Evolutionary conservation across 2,888 invertebrate genomes (phyloP).

Genomic region (Pocota personata): DNA sequence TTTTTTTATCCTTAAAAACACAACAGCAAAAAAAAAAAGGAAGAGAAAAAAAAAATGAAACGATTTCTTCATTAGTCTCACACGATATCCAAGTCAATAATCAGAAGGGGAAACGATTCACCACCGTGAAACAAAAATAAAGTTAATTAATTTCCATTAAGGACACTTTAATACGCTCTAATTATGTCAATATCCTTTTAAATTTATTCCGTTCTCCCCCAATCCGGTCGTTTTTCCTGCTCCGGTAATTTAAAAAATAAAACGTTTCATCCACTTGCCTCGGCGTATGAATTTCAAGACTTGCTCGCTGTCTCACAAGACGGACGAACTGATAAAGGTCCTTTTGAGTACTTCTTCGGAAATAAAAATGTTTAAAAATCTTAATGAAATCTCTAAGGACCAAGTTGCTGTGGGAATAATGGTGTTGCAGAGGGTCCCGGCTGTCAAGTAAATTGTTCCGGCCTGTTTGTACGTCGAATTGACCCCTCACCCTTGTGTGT

Average conservation of each 20-base stretch:
- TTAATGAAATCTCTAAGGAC: conserved; percentile 52
- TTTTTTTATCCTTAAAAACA: background rate
- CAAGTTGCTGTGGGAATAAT: background rate
- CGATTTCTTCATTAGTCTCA: conserved; percentile 9
- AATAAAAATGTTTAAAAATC: conserved; percentile 43
- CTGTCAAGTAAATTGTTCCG: conserved; percentile 37
- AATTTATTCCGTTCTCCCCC: conserved; percentile 6
- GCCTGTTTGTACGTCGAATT: conserved; percentile 1
- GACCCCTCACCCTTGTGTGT: background rate
- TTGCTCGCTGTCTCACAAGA: background rate
- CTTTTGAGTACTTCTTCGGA: background rate
- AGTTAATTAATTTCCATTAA: conserved; percentile 68
- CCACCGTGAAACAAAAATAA: conserved; percentile 50
- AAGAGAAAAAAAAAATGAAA: background rate
- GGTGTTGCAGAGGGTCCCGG: background rate
- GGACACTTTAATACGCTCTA: conserved; percentile 54
- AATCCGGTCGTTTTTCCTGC: background rate
- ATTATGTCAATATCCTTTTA: conserved; percentile 51
- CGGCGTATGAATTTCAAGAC: conserved; percentile 32
- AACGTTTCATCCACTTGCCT: conserved; percentile 17
- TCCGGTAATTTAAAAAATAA: conserved; percentile 28
- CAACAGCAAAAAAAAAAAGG: background rate
- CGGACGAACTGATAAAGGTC: conserved; percentile 38
- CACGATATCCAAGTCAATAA: conserved; percentile 46
- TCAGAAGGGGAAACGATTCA: conserved; percentile 52